phyloP scores from a whole-genome alignment of 2,888 invertebrate genomes.

The Argyra leucocephala region DNA sequence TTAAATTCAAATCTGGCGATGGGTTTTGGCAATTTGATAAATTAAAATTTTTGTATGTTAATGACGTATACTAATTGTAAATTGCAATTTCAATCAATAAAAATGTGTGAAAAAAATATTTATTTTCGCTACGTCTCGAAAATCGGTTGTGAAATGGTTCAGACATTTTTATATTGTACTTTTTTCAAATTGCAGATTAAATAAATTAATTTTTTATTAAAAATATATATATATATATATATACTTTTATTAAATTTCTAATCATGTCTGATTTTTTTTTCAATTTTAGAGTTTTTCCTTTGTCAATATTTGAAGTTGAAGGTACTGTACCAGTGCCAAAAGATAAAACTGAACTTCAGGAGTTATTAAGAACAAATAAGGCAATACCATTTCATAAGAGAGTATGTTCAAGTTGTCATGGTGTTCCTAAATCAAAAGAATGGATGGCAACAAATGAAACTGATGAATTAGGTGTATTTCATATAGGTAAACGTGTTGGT shows the following conservation, averaged over 20 bases:
- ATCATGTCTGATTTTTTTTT: not conserved
- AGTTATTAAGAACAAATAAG: slow-evolving; percentile 64
- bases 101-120: no score
- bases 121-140: no score
- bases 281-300: slow-evolving; percentile 63
- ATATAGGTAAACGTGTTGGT: slow-evolving; percentile 72
- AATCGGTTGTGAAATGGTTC: no score
- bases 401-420: slow-evolving; percentile 81
- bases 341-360: slow-evolving; percentile 61
- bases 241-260: not conserved
- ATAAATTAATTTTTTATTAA: no score
- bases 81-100: no score
- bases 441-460: slow-evolving; percentile 70
- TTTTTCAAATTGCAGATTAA: no score
- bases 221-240: no score
- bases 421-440: slow-evolving; percentile 73
- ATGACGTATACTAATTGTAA: no score
- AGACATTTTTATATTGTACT: no score
- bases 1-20: no score
- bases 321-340: slow-evolving; percentile 54
- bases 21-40: no score
- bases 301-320: slow-evolving; percentile 83
- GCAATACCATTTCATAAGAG: slow-evolving; percentile 88
- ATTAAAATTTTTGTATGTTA: no score
- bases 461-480: slow-evolving; percentile 63